Base-by-base conservation (phyloP, 2,113 vertebrate genomes). In the Neopipo cinnamomea region DNA sequence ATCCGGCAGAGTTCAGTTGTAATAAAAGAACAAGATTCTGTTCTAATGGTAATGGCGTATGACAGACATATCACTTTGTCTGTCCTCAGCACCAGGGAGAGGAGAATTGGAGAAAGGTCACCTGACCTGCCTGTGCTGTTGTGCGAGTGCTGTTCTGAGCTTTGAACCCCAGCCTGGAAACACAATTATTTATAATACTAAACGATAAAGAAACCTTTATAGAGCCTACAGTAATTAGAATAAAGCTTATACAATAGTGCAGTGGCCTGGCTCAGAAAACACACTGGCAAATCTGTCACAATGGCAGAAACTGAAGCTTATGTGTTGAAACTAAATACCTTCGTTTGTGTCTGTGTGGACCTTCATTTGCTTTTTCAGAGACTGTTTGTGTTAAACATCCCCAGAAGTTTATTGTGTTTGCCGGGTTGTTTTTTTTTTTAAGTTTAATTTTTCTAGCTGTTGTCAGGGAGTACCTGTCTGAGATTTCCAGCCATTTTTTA, bases 21-120 rank as follows among this genome's bases (percentile, higher is more conserved):
- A 98, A 98, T 98, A 98, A 98, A 98, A 98, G 98, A 98, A 98
- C 97, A 97, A 98, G 98, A 97, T 98, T 98, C 98, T 98, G 97
- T 98, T 98, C 98, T 98, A 98, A 98, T 98, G 98, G 97, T 98
- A 98, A 98, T 98, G 98, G 98, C 65, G 96, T 98, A 97, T 98
- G 97, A 98, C 98, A 98, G 98, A 98, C 98, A 95, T 94, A 98
- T 97, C 98, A 98, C 98, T 98, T 97, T 97, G 98, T 98, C 97
- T 97, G 97, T 98, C 97, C 98, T 94, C 96, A 42, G 95, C 97
- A 96, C 95, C 92, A 87, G 97, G 87, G 95, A 97, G 94, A 91
- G 92, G 96, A 85, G 93, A 94, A 96, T 88, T 96, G 96, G 94
- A 96, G 96, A 95, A 93, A 97, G 97, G 97, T 97, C 98, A 95